A percentile compares a stretch with the other conserved stretches of the same genome.
phyloP scores from a whole-genome alignment of 2,888 invertebrate genomes.

The Apamea monoglypha region DNA sequence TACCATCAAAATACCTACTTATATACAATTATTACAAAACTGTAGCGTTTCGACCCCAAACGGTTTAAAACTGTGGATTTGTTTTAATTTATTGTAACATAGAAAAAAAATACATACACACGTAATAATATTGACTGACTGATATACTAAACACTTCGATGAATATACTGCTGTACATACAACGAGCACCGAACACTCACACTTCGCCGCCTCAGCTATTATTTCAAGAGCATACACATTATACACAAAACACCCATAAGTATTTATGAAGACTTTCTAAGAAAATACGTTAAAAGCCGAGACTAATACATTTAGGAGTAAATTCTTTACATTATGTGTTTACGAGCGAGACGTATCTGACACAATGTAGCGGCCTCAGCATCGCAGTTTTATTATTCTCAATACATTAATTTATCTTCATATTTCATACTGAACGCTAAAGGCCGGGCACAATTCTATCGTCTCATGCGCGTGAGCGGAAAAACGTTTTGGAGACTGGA shows the following conservation, averaged over 20 bases:
- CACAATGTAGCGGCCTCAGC: slow-evolving; percentile 24
- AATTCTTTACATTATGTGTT: slow-evolving; percentile 47
- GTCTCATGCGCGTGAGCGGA: neutral
- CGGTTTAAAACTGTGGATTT: neutral
- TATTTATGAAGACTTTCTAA: slow-evolving; percentile 49
- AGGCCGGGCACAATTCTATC: slow-evolving; percentile 30
- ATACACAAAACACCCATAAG: slow-evolving; percentile 4
- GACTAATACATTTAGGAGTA: slow-evolving; percentile 45
- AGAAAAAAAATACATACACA: neutral
- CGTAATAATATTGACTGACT: neutral
- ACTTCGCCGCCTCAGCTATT: neutral
- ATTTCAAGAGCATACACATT: slow-evolving; percentile 21
- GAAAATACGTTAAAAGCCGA: slow-evolving; percentile 47
- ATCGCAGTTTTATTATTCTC: slow-evolving; percentile 47
- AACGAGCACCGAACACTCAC: neutral
- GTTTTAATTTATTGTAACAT: neutral
- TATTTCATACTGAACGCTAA: slow-evolving; percentile 34
- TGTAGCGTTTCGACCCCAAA: neutral
- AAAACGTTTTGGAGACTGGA: neutral
- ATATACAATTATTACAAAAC: neutral
- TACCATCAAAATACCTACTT: neutral
- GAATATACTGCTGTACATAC: neutral
- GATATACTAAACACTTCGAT: neutral
- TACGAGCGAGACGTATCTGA: slow-evolving; percentile 38
- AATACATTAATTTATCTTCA: slow-evolving; percentile 59